Evolutionary conservation across 2,797 vertebrate species (phyloP), one percentile per base, ranked within the genome.

Genomic region (Pterois miles): DNA sequence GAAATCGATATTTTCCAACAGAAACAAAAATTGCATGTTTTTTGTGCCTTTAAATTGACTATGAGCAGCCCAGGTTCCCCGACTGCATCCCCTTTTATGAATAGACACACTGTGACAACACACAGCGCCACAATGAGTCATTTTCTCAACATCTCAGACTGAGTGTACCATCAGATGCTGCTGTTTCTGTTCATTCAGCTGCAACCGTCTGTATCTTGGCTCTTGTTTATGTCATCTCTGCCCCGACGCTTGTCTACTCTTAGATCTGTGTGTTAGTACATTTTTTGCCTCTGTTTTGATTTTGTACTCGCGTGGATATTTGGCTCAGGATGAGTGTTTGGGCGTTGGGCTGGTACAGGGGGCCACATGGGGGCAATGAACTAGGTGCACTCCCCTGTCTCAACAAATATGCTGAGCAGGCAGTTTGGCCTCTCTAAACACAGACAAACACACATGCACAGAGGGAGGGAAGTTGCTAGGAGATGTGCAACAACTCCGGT

Each of bases 361-460:
- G 59, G 65, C 43, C 63, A 31, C 6, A 18, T 1, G 0, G 59
- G 81, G 65, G 16, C 65, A 81, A 57, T 68, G 65, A 74, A 77
- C 64, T 46, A 40, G 63, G 36, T 9, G 20, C 59, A 22, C 78
- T 80, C 67, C 50, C 80, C 80, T 64, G 75, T 74, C 80, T 84
- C 68, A 11, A 11, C 72, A 54, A 81, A 90, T 82, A 40, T 82
- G 92, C 89, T 91, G 90, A 92, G 78, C 34, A 4, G 59, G 82
- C 90, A 78, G 74, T 60, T 46, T 84, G 81, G 59, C 69, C 31
- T 79, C 73, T 80, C 65, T 56, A 43, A 83, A 85, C 74, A 81
- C 77, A 58, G 18, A 14, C 27, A n/a, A 11, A 2, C 54, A 62
- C 59, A 22, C 36, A 57, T 22, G 69, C 71, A 53, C 80, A 57